Percentiles rank a stretch among this genome's conserved stretches.
Conservation (phyloP, 2,888 invertebrate species). For the Gerris lacustris region DNA sequence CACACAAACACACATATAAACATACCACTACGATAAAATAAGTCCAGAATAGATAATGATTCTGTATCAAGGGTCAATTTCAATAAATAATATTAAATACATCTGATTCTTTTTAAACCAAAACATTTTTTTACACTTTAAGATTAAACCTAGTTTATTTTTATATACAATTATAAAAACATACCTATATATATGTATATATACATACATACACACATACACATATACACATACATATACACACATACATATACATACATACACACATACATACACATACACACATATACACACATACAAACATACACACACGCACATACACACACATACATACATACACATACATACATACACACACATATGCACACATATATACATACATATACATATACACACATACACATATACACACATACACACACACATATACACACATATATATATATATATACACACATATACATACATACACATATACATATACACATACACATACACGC, state of each 20-base stretch:
- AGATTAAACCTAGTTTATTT: too few relatives aligned
- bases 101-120: too few relatives aligned
- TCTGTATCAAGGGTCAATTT: too few relatives aligned
- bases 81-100: too few relatives aligned
- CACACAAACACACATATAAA: neutral
- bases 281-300: too few relatives aligned
- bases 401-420: neutral
- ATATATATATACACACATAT: neutral
- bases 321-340: neutral
- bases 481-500: constrained; percentile 4
- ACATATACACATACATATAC: constrained; percentile 2
- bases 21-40: neutral
- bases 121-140: too few relatives aligned
- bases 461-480: neutral
- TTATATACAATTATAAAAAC: constrained; percentile 2
- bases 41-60: neutral
- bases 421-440: neutral
- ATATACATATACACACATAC: neutral
- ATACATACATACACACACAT: neutral
- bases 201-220: constrained; percentile 7
- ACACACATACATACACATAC: too few relatives aligned
- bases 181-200: constrained; percentile 11
- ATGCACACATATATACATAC: neutral
- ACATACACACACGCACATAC: neutral
- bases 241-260: neutral